Evolutionary conservation across 1,140 invertebrate species (phyloP).

Genomic region (Eurosta solidaginis): DNA sequence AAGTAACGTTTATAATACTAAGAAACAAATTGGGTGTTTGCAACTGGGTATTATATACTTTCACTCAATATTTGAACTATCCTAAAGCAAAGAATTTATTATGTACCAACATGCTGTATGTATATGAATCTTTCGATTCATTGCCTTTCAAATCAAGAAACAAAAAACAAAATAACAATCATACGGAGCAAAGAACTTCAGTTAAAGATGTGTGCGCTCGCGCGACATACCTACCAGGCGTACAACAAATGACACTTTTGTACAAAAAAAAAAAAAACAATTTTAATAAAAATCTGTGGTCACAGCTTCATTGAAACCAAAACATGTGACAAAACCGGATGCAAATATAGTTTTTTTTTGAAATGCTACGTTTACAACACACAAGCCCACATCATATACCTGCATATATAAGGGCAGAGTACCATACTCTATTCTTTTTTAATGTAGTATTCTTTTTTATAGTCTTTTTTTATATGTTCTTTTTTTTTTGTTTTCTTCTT

Average conservation of each 20-base stretch:
- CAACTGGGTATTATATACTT: no score
- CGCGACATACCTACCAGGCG: background rate
- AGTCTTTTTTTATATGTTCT: background rate
- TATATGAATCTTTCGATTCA: no score
- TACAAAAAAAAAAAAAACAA: no score
- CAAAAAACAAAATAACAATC: no score
- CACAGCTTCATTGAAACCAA: background rate
- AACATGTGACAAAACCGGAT: conserved; percentile 8
- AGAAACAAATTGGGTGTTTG: no score
- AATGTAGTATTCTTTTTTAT: background rate
- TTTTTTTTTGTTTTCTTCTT: background rate
- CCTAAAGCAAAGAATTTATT: no score
- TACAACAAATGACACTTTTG: background rate
- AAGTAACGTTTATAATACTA: no score
- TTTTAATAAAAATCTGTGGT: no score
- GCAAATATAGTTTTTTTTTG: background rate
- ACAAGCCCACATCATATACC: background rate
- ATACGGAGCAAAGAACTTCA: no score
- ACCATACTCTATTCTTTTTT: background rate
- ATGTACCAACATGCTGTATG: no score
- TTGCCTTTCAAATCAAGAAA: no score
- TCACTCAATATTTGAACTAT: no score
- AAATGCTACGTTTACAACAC: background rate
- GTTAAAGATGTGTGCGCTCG: background rate
- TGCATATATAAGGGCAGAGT: background rate